phyloP scores from a whole-genome alignment of 2,113 vertebrate genomes.

The Solenodon paradoxus region DNA sequence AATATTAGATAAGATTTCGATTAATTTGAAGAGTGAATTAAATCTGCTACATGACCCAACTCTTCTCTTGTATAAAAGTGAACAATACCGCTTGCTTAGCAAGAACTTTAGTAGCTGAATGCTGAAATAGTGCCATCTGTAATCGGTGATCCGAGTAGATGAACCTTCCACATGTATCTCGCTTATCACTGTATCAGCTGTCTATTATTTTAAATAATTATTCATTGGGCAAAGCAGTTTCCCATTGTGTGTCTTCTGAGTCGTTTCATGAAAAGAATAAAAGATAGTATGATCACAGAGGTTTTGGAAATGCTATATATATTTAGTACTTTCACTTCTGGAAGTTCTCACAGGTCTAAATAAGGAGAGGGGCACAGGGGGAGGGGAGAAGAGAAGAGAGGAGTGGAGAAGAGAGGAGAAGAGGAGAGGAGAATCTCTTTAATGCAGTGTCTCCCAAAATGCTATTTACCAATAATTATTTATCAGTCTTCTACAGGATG shows the following conservation, averaged over 20 bases:
- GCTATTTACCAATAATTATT: not conserved
- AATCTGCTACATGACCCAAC: not conserved
- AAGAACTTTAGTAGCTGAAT: not conserved
- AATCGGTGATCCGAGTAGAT: not conserved
- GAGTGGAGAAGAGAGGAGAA: too few relatives aligned
- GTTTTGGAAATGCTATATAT: not conserved
- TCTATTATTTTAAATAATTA: not conserved
- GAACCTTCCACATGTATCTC: not conserved
- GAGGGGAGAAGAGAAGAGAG: too few relatives aligned
- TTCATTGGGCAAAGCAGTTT: not conserved
- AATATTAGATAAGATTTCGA: not conserved
- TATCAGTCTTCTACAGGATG: not conserved
- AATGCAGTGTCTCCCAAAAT: not conserved
- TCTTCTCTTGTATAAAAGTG: not conserved
- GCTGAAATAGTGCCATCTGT: not conserved
- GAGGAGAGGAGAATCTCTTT: too few relatives aligned
- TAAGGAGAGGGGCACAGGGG: too few relatives aligned
- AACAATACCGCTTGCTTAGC: not conserved
- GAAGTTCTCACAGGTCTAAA: not conserved
- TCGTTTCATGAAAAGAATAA: not conserved
- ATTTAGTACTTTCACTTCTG: not conserved
- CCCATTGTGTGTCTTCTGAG: not conserved
- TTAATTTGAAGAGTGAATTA: not conserved
- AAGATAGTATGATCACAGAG: not conserved
- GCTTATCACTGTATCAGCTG: not conserved